Evolutionary conservation across 2,797 vertebrate species (phyloP).

Genomic region (Girardinus metallicus): DNA sequence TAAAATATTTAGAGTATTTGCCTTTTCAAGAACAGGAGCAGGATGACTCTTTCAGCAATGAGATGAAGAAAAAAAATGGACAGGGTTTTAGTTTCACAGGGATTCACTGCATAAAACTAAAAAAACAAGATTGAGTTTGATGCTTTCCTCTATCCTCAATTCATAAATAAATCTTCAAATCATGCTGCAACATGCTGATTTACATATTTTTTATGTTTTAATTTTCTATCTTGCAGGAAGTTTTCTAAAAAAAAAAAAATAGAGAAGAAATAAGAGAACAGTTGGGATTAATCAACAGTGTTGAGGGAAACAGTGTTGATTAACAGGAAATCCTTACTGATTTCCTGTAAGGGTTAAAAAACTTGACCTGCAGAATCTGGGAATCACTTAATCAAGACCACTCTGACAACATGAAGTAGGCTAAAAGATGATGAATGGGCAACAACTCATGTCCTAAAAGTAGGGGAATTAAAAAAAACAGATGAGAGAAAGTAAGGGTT

Average conservation of each 20-base stretch:
- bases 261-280: neutral
- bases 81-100: slow-evolving; percentile 34
- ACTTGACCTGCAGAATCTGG: neutral
- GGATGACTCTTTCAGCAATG: slow-evolving; percentile 46
- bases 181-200: neutral
- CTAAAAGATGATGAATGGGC: neutral
- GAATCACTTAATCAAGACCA: neutral
- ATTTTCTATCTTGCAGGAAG: neutral
- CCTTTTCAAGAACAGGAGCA: slow-evolving; percentile 58
- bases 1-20: slow-evolving; percentile 81
- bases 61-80: slow-evolving; percentile 2
- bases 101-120: slow-evolving; percentile 15
- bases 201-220: slow-evolving; percentile 1
- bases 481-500: neutral
- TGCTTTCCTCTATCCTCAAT: neutral
- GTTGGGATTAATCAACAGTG: neutral
- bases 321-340: too few species aligned
- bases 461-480: neutral
- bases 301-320: too few species aligned
- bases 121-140: slow-evolving; percentile 30
- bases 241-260: neutral
- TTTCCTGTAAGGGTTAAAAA: neutral
- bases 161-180: slow-evolving; percentile 18
- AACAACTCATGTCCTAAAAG: neutral
- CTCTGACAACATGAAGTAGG: neutral